Conservation (phyloP, 1,140 invertebrate species). For the Pseudachorutes palmiensis region DNA sequence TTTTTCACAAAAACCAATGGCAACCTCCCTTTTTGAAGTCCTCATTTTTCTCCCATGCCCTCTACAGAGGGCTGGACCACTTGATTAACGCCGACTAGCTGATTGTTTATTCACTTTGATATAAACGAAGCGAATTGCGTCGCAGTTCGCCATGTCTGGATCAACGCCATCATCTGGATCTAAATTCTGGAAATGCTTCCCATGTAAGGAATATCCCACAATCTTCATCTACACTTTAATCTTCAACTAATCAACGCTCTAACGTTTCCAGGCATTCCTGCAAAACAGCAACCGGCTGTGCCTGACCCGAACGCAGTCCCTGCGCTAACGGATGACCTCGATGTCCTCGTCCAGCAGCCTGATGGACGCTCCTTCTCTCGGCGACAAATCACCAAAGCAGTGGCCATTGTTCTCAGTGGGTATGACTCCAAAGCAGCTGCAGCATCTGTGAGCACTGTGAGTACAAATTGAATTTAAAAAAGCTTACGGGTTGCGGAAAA, state of each 20-base stretch:
- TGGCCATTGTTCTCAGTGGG: slow-evolving; percentile 9
- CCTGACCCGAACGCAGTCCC: neutral
- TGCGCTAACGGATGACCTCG: neutral
- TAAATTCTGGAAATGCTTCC: neutral
- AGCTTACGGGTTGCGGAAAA: neutral
- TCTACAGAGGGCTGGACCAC: too few relatives aligned
- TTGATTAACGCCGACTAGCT: too few relatives aligned
- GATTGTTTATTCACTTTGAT: too few relatives aligned
- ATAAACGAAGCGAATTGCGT: too few relatives aligned
- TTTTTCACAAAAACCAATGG: too few relatives aligned
- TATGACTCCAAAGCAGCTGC: slow-evolving; percentile 11
- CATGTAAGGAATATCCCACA: too few relatives aligned
- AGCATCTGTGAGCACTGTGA: neutral
- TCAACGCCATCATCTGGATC: too few relatives aligned
- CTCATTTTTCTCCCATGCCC: too few relatives aligned
- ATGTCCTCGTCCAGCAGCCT: neutral
- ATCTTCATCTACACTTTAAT: neutral
- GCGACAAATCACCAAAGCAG: slow-evolving; percentile 7
- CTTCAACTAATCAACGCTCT: neutral
- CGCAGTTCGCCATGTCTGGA: too few relatives aligned
- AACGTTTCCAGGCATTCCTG: neutral
- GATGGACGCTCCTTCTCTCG: neutral
- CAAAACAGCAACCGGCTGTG: neutral
- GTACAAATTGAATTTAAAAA: neutral
- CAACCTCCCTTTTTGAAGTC: too few relatives aligned